These are phyloP conservation scores for Melopsittacus undulatus DNA, from an alignment of 2,797 vertebrate species.

Conservation along the genomic window DNA sequence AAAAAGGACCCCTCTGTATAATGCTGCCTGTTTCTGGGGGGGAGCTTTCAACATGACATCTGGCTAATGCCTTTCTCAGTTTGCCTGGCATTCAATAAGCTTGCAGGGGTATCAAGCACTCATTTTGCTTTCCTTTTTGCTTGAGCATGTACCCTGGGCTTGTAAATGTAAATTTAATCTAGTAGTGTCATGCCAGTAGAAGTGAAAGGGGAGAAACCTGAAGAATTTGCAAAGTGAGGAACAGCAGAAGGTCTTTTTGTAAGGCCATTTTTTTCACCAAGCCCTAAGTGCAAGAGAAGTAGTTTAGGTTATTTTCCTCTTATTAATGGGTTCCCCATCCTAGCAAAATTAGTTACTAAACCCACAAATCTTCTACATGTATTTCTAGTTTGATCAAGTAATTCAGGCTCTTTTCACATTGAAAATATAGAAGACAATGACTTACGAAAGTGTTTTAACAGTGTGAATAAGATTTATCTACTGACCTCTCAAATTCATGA, in stretches of 20 bases:
- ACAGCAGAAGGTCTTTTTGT: not conserved
- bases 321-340: not conserved
- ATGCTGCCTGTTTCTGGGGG: not conserved
- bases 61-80: constrained; percentile 17
- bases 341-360: not conserved
- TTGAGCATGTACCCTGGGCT: not conserved
- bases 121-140: not conserved
- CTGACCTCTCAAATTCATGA: not conserved
- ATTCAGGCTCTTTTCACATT: not conserved
- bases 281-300: not conserved
- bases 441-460: not conserved
- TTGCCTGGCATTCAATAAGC: not conserved
- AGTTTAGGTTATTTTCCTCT: not conserved
- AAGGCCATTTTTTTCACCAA: not conserved
- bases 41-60: not conserved
- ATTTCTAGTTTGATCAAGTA: not conserved
- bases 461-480: not conserved
- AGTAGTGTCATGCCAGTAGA: not conserved
- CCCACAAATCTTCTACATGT: too few species aligned
- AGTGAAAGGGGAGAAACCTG: not conserved
- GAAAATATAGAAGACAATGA: not conserved
- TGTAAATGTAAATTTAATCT: not conserved
- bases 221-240: not conserved
- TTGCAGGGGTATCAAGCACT: not conserved
- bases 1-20: not conserved